Evolutionary conservation across 2,888 invertebrate genomes (phyloP).

Genomic region (Diarsia mendica): DNA sequence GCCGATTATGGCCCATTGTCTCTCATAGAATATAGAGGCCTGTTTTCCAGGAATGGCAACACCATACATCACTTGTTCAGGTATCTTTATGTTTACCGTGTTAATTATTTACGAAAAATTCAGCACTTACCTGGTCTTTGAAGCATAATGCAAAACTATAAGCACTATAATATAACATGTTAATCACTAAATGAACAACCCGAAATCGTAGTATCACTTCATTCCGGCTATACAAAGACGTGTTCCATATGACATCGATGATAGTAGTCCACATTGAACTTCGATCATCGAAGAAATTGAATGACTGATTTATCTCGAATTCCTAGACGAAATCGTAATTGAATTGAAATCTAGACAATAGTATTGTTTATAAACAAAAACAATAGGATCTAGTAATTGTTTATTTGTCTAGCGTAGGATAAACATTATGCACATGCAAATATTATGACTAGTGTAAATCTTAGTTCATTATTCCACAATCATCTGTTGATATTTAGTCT

Average conservation of each 20-base stretch:
- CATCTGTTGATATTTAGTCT: no score
- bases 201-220: slow-evolving; percentile 36
- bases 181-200: slow-evolving; percentile 28
- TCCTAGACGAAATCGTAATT: neutral
- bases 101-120: neutral
- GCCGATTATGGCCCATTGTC: neutral
- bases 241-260: slow-evolving; percentile 17
- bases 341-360: slow-evolving; percentile 24
- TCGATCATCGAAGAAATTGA: no score
- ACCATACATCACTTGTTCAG: no score
- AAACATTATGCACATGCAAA: slow-evolving; percentile 27
- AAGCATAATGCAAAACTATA: slow-evolving; percentile 29
- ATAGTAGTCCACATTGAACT: slow-evolving; percentile 49
- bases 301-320: slow-evolving; percentile 28
- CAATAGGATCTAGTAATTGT: slow-evolving; percentile 15
- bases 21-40: no score
- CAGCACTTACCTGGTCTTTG: slow-evolving; percentile 43
- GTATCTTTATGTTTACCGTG: no score
- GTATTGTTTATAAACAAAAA: slow-evolving; percentile 24
- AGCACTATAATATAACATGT: slow-evolving; percentile 45
- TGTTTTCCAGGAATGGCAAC: no score
- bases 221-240: slow-evolving; percentile 34
- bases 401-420: neutral
- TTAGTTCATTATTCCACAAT: slow-evolving; percentile 3
- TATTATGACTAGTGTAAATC: neutral